Evolutionary conservation across 2,888 invertebrate species (phyloP).

Genomic region (Petrophora chlorosata): DNA sequence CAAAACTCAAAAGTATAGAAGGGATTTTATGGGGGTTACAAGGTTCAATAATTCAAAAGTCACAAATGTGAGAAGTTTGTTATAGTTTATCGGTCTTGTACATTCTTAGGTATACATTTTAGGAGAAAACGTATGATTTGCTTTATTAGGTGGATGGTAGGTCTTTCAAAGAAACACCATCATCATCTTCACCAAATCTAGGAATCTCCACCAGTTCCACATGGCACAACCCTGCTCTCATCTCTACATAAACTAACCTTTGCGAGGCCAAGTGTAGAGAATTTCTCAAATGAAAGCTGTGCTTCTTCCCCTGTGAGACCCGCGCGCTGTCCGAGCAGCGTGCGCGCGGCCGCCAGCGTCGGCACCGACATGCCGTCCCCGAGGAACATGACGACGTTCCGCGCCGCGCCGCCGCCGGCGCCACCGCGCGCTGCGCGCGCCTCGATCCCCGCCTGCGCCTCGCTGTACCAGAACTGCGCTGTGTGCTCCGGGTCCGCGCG

Average conservation of each 20-base stretch:
- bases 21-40: too few relatives aligned
- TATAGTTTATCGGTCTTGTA: too few relatives aligned
- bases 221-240: neutral
- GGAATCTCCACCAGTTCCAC: too few relatives aligned
- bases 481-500: conserved; percentile 19
- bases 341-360: conserved; percentile 85
- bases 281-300: conserved; percentile 83
- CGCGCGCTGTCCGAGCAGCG: conserved; percentile 82
- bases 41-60: too few relatives aligned
- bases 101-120: too few relatives aligned
- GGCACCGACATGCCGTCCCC: conserved; percentile 90
- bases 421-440: conserved; percentile 54
- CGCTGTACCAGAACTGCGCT: conserved; percentile 29
- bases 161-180: too few relatives aligned
- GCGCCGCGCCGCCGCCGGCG: conserved; percentile 47
- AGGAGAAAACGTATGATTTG: too few relatives aligned
- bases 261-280: conserved; percentile 79
- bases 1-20: too few relatives aligned
- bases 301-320: conserved; percentile 81
- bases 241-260: conserved; percentile 34
- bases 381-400: conserved; percentile 86
- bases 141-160: too few relatives aligned
- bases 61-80: too few relatives aligned
- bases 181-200: too few relatives aligned
- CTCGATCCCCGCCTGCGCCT: conserved; percentile 32